Base-by-base conservation (phyloP, 1,140 invertebrate species). In the Anagrus nilaparvatae region DNA sequence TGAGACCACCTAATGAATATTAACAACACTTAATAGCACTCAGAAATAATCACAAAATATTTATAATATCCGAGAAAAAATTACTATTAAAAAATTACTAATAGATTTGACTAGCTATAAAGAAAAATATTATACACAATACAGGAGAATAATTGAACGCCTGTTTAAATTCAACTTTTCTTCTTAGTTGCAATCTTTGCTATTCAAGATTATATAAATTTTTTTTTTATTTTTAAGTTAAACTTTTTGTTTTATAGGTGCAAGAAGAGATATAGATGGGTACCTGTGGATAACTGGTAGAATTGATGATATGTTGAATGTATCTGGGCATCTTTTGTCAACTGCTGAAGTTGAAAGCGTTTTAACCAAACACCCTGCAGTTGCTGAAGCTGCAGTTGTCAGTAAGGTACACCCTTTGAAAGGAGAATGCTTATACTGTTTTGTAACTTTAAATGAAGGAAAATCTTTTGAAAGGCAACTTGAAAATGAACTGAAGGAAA, bases 281-380 rank as follows among this genome's bases (percentile, higher is more conserved):
- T 97, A 96, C 63, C 68, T 95, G 13, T 98, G 93, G 92, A 83
- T 99, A 16, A 97, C 94, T 2, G 95, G 95, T 0, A 77, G 95
- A 35, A 86, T 97, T 12, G 95, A 98, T 64, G 95, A 99, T 57
- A 93, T 98, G 89, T 68, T 98, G 35, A 98, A 99, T 65, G 93
- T 98, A 1, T 96, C 91, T 2, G 95, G 95, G 0, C 95, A 99
- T 70, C 67, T 98, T 14, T 84, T 99, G 75, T 95, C 90, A 40
- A 99, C 96, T 0, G 88, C 95, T 0, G 90, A 98, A 72, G 84
- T 91, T 0, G 94, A 98, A 69, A 85, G 86, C 10, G 86, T 91
- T 5, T 70, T 98, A 3, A 81, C 88, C 0, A 87, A 87, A 55
- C 87, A 94, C 57, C 59, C 67, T 4, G 71, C 74, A 12, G 84